Base-by-base conservation (phyloP, 1,140 invertebrate species). In the Saccostrea glomerata region DNA sequence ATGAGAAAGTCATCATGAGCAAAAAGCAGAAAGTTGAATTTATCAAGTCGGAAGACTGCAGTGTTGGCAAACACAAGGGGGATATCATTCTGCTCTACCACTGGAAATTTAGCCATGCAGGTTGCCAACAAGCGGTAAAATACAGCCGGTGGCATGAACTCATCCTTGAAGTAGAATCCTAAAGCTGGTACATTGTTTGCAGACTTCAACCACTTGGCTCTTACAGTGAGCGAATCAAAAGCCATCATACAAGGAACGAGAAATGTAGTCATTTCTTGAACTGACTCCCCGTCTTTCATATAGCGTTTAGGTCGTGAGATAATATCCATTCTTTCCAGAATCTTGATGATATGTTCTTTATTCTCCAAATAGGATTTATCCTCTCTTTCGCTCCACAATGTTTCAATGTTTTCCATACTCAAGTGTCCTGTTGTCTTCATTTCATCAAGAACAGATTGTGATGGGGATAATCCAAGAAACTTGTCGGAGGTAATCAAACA, bases 321-420 rank as follows among this genome's bases (percentile, higher is more conserved):
- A 11, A 87, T 87, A 30, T 87, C 86, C 47, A 87, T 73, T 9
- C 73, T 73, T 56, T 87, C 86, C 86, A 87, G 47, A 47, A 87
- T 36, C 25, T 77, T 77, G 11, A 87, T 66, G 15, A 87, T 82
- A 82, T 77, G 73, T 20, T 82, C 86, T 40, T 87, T 87, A 56
- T 82, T 84, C 20, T 84, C 82, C 40, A 84, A 55, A 17, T 20
- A 84, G 11, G n/a, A 23, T 20, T 47, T 12, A 20, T 84, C 82
- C 23, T 84, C 54, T 20, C 23, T 23, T 23, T 84, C 82, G 11
- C 40, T 55, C 82, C 82, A 84, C n/a, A 84, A 54, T 84, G 40
- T 25, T 25, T 84, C 82, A 9, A 84, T 84, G 17, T 23, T 55
- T 84, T 84, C 82, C 7, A n/a, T 84, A 20, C 40, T 55, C 17